Evolutionary conservation across 2,797 vertebrate species (phyloP), one percentile per base, ranked within the genome.

Genomic region (Menidia menidia): DNA sequence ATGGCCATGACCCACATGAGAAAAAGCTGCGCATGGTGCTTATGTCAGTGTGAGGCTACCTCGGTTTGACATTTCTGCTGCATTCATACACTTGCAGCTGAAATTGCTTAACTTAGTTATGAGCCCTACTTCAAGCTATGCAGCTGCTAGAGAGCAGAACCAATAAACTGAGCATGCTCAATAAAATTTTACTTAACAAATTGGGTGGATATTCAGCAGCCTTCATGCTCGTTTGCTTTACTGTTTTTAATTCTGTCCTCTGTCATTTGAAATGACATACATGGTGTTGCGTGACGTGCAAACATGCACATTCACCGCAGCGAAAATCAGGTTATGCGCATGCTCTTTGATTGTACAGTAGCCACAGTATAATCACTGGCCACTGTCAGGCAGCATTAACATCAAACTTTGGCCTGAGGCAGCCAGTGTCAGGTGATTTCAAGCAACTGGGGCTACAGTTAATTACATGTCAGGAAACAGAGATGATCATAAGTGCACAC

Each of bases 391-490:
- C 58, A 59, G 72, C 71, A 68, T 91, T 54, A 83, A 43, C 31
- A 50, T 92, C 89, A 90, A 77, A 68, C 70, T 35, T 43, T 53
- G 57, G 75, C 83, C 70, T 33, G 48, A 52, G 83, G 88, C 71
- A 0, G 63, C 3, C 31, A 72, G 76, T 55, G 85, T 87, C 73
- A 83, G 71, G 77, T 86, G 82, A 84, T 80, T 78, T 80, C 61
- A 73, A 82, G 70, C 67, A 56, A 87, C 70, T 77, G 78, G 80
- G 77, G 84, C 75, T 35, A 58, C 71, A 70, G 57, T 84, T 91
- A 85, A 90, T 86, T 83, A 84, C 68, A 78, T 78, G 69, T 67
- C 60, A 64, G 74, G 61, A 84, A 84, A 84, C 59, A 80, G 57
- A 79, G 75, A 25, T 65, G 78, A 70, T 73, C 73, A 59, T 39